Base-by-base conservation (phyloP, 2,113 vertebrate species). In the Progne subis region DNA sequence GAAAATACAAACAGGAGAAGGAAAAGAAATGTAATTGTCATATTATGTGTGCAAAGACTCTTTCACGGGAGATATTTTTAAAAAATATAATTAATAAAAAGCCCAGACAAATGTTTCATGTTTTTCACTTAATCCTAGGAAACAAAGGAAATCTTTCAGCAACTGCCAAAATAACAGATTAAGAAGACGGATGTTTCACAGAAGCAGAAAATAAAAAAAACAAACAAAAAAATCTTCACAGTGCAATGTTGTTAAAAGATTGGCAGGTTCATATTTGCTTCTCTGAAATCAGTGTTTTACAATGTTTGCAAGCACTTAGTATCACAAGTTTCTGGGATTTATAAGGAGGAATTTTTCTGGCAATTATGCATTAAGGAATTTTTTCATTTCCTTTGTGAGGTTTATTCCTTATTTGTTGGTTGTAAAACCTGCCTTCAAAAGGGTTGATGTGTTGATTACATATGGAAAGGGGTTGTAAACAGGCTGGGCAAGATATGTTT, bases 301-400 rank as follows among this genome's bases (percentile, higher is more conserved):
- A 52, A 8, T 55, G 15, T 67, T 60, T 96, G 46, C 65, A 94
- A 89, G 44, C 63, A 91, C 88, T 92, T 91, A 88, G 82, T 83
- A 76, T 72, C 79, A 11, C 28, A 91, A 88, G 21, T 37, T 84
- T 53, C 1, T 11, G 68, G 5, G 56, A 24, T 5, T 85, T 89
- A n/a, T 26, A 87, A 93, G 95, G 64, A 53, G 85, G 46, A 92
- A 37, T n/a, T 92, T 86, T 95, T 80, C 31, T 95, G 92, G 72
- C 15, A 77, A 17, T 17, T 56, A 5, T 56, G 67, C 6, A 39
- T 44, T 74, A 84, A 74, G 14, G 20, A 70, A 65, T 31, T 67
- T 82, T 82, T 57, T 50, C 0, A 29, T 50, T 2, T 85, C 5
- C 34, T 53, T 44, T n/a, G 5, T 39, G 9, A 69, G 12, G 1